phyloP scores from a whole-genome alignment of 2,113 vertebrate genomes.

The Rhabdornis inornatus region DNA sequence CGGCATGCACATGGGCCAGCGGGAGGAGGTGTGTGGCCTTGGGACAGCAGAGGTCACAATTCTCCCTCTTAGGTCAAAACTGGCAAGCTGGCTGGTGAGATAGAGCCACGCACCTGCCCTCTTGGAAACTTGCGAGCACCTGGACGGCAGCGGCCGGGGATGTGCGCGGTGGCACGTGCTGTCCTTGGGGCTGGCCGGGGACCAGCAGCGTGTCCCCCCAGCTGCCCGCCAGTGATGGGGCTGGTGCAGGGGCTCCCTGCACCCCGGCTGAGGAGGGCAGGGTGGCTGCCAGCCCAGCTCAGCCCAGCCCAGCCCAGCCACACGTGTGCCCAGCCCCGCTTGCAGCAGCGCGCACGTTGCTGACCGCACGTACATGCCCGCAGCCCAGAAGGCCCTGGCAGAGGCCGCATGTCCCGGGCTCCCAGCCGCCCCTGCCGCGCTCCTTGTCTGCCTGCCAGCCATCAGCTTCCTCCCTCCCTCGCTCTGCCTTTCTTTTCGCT shows the following conservation, averaged over 20 bases:
- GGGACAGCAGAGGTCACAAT: not conserved
- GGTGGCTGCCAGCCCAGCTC: not conserved
- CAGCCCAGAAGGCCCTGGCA: conserved; percentile 52
- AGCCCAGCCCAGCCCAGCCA: not conserved
- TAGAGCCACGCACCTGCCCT: not conserved
- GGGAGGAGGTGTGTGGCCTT: not conserved
- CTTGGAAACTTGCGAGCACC: not conserved
- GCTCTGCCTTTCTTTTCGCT: not conserved
- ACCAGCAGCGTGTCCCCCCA: not conserved
- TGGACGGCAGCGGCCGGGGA: not conserved
- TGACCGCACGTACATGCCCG: conserved; percentile 56
- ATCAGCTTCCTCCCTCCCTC: not conserved
- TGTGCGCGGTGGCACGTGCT: not conserved
- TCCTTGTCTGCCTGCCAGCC: conserved; percentile 60
- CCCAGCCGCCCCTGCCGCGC: not conserved
- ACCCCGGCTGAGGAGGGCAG: too few species aligned
- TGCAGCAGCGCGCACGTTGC: conserved; percentile 28
- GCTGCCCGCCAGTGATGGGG: not conserved
- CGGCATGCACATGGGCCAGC: not conserved
- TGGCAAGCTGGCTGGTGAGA: fast-evolving
- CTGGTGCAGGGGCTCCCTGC: not conserved
- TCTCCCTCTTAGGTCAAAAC: not conserved
- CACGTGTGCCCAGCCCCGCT: not conserved
- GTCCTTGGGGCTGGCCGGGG: not conserved
- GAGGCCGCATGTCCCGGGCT: not conserved